Evolutionary conservation across 2,888 invertebrate species (phyloP).

Genomic region (Malthinus seriepunctatus): DNA sequence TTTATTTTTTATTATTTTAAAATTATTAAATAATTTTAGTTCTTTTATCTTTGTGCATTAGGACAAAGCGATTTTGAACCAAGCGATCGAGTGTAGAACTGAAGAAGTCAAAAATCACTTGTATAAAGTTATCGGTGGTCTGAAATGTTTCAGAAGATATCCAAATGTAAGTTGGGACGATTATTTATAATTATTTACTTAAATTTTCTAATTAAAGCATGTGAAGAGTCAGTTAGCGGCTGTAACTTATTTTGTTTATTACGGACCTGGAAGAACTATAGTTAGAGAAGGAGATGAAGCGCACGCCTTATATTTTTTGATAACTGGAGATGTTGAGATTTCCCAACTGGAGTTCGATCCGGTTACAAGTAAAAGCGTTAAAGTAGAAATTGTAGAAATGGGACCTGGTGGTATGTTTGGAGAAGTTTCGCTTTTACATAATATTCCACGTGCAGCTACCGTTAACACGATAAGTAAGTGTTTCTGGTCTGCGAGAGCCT

Average conservation of each 20-base stretch:
- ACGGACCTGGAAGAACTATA: slow-evolving; percentile 61
- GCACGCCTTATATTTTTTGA: slow-evolving; percentile 65
- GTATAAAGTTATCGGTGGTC: slow-evolving; percentile 60
- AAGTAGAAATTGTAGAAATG: slow-evolving; percentile 58
- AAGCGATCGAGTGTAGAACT: slow-evolving; percentile 59
- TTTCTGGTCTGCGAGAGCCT: too few relatives aligned
- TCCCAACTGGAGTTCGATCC: slow-evolving; percentile 59
- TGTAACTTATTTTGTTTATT: slow-evolving; percentile 64
- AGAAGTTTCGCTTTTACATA: slow-evolving; percentile 66
- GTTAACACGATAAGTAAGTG: slow-evolving; percentile 2
- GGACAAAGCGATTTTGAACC: slow-evolving; percentile 66
- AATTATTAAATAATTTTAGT: too few relatives aligned
- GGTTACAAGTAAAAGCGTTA: slow-evolving; percentile 54
- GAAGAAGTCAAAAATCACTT: slow-evolving; percentile 64
- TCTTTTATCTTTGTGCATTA: slow-evolving; percentile 37
- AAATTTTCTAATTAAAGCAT: slow-evolving; percentile 51
- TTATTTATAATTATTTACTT: too few relatives aligned
- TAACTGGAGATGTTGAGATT: slow-evolving; percentile 62
- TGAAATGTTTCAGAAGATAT: slow-evolving; percentile 65
- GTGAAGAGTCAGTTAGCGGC: slow-evolving; percentile 65
- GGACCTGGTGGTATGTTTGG: slow-evolving; percentile 67
- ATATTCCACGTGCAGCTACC: slow-evolving; percentile 57
- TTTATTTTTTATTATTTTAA: too few relatives aligned
- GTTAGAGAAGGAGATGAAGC: slow-evolving; percentile 65
- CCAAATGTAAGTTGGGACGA: slow-evolving; percentile 57